Evolutionary conservation across 2,888 invertebrate genomes (phyloP).

Genomic region (Microctonus hyperodae): DNA sequence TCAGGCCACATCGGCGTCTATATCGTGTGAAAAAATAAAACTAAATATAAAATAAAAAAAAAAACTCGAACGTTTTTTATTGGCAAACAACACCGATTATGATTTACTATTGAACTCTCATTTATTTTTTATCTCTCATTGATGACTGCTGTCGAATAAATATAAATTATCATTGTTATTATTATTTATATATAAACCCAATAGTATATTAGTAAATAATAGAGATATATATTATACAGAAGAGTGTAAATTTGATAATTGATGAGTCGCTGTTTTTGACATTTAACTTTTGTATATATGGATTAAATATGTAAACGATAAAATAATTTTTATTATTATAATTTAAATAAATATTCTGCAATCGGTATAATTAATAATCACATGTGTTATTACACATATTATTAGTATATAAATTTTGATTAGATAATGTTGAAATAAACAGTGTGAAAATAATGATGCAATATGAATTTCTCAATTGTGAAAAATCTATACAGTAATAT

Average conservation of each 20-base stretch:
- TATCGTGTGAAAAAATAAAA: not conserved
- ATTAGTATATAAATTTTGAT: too few species aligned
- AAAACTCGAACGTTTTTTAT: not conserved
- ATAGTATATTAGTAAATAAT: not conserved
- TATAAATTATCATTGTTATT: conserved; percentile 18
- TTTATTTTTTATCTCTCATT: not conserved
- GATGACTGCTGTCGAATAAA: not conserved
- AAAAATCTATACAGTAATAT: not conserved
- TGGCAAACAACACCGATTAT: conserved; percentile 32
- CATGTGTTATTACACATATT: too few species aligned
- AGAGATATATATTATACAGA: not conserved
- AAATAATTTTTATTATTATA: not conserved
- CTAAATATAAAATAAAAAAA: not conserved
- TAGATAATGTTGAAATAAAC: not conserved
- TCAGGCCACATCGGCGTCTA: conserved; percentile 6
- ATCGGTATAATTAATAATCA: not conserved
- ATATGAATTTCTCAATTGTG: not conserved
- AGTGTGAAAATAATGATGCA: not conserved
- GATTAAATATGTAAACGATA: too few species aligned
- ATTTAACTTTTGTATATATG: not conserved
- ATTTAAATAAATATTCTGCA: not conserved
- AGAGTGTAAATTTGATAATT: not conserved
- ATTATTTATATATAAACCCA: not conserved
- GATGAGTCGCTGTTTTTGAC: not conserved
- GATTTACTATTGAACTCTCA: conserved; percentile 32